A percentile compares a stretch with the other conserved stretches of the same genome.
Evolutionary conservation across 2,113 vertebrate genomes (phyloP).

Genomic region (Phoxinus phoxinus): DNA sequence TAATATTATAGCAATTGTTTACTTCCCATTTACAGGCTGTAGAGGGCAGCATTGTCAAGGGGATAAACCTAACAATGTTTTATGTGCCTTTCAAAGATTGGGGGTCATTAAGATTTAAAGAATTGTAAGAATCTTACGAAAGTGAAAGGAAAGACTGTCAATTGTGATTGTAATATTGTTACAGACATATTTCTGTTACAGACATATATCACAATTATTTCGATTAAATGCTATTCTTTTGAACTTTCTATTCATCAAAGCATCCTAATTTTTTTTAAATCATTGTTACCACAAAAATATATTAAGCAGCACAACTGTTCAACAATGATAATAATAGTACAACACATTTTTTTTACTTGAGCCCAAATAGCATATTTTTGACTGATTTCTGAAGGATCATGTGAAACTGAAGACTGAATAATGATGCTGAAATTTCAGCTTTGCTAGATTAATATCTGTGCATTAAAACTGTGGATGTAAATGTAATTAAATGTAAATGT

Average conservation of each 20-base stretch:
- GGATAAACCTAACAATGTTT: neutral
- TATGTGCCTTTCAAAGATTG: neutral
- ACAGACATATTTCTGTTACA: neutral
- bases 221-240: neutral
- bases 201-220: neutral
- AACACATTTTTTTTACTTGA: too few species aligned
- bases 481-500: too few species aligned
- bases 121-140: too few species aligned
- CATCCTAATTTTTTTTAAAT: neutral
- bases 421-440: neutral
- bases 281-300: neutral
- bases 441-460: neutral
- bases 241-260: neutral
- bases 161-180: neutral
- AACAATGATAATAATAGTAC: neutral
- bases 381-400: neutral
- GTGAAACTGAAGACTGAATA: neutral
- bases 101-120: neutral
- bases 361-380: neutral
- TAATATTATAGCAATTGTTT: neutral
- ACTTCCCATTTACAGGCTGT: neutral
- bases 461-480: too few species aligned
- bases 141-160: neutral
- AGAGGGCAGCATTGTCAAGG: conserved; percentile 24
- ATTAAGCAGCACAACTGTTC: neutral